Base-by-base conservation (phyloP, 2,888 invertebrate genomes). In the Ormyrus nitidulus region DNA sequence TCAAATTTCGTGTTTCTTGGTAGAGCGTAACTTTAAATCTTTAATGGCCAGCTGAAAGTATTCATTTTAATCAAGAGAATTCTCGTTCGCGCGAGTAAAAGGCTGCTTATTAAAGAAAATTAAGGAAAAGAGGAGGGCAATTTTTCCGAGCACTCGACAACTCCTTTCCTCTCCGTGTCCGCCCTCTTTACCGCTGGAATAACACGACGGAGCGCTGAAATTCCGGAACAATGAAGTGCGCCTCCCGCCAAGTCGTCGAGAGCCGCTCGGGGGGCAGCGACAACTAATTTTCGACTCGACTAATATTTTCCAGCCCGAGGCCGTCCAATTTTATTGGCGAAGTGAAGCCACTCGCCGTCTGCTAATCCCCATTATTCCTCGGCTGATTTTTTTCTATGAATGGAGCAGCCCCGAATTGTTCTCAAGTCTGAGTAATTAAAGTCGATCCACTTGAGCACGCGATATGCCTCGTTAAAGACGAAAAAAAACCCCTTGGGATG, bases 261-360 rank as follows among this genome's bases (percentile, higher is more conserved):
- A 13, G 58, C 56, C 51, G 71, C 19, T 11, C 34, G 58, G 34
- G 61, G 34, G 34, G 34, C 56, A 79, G 69, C 79, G 81, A 81
- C 73, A 70, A 65, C 74, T 81, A 76, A 81, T 81, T 79, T 81
- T 71, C 76, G 61, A 56, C 66, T 75, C 68, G 34, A 51, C 49
- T 49, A 59, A 53, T 19, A 19, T 64, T 64, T 56, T 19, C 46
- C 44, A 7, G 4, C 58, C 19, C 56, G 56, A 34, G 48, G 19
- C 72, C 53, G 19, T 19, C 13, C 13, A 7, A 69, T 46, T 58
- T 73, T 64, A 49, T 10, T 11, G 49, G 11, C 49, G 49, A 19
- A 0, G 13, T 0, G 13, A 13, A 13, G 13, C 13, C 13, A 13
- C 13, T 13, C 13, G 13, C 13, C 13, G 13, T 13, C 13, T 13